These are phyloP conservation scores for Macrobrachium rosenbergii DNA, from an alignment of 1,140 invertebrate species.

Conservation along the genomic window DNA sequence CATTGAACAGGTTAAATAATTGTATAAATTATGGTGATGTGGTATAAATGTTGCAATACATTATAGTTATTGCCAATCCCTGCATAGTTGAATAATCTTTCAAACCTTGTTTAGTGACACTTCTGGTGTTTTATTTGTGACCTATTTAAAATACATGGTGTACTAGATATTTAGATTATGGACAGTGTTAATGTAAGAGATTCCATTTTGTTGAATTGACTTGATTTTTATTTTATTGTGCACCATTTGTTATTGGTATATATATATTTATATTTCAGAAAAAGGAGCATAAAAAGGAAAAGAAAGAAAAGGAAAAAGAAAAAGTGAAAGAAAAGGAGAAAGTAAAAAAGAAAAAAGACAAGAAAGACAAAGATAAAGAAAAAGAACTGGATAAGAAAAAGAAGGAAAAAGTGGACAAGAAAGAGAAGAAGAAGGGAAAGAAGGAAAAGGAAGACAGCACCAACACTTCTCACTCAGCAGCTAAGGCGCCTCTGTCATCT, in stretches of 20 bases:
- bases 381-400: conserved; percentile 73
- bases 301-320: conserved; percentile 52
- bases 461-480: not conserved
- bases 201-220: not conserved
- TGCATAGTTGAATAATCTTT: too few relatives aligned
- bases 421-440: conserved; percentile 52
- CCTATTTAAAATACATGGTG: too few relatives aligned
- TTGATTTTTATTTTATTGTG: not conserved
- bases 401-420: conserved; percentile 61
- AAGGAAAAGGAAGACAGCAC: conserved; percentile 44
- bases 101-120: too few relatives aligned
- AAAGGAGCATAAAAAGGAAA: conserved; percentile 65
- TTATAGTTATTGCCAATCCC: too few relatives aligned
- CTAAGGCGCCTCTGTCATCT: conserved; percentile 19
- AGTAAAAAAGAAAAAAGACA: conserved; percentile 29
- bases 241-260: not conserved
- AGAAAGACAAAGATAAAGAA: conserved; percentile 73
- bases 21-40: too few relatives aligned
- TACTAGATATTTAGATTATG: too few relatives aligned
- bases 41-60: too few relatives aligned
- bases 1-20: too few relatives aligned
- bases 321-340: conserved; percentile 44
- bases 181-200: not conserved
- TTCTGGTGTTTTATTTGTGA: too few relatives aligned
- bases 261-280: conserved; percentile 61